Conservation (phyloP, 2,113 vertebrate species). For the Prietella phreatophila region DNA sequence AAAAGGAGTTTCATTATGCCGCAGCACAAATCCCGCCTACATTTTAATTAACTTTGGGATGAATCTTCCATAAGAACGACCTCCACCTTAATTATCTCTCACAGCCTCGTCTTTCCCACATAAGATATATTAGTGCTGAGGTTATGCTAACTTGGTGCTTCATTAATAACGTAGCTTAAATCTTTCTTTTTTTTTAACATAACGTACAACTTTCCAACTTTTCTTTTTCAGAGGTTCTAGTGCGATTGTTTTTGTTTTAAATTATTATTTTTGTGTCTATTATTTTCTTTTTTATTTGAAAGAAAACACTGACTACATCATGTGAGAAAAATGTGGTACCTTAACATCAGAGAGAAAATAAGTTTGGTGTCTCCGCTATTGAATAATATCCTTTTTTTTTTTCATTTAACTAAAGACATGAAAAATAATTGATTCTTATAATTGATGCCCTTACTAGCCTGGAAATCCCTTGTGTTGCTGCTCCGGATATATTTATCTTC, state of each 20-base stretch:
- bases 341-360: too few relatives aligned
- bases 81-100: conserved; percentile 17
- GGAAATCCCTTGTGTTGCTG: neutral
- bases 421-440: neutral
- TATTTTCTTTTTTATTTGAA: neutral
- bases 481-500: neutral
- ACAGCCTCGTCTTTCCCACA: neutral
- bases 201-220: neutral
- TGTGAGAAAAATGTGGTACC: neutral
- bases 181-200: neutral
- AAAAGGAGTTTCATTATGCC: conserved; percentile 30
- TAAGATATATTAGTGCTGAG: neutral
- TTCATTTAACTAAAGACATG: neutral
- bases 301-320: neutral
- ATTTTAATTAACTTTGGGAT: conserved; percentile 31
- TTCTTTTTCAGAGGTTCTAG: neutral
- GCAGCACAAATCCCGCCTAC: conserved; percentile 25
- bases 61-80: conserved; percentile 1
- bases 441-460: neutral
- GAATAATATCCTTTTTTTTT: neutral
- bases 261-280: neutral
- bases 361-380: neutral
- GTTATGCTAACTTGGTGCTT: neutral
- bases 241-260: neutral
- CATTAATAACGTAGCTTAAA: neutral